phyloP scores from a whole-genome alignment of 2,113 vertebrate genomes.

The Corythoichthys haematopterus region DNA sequence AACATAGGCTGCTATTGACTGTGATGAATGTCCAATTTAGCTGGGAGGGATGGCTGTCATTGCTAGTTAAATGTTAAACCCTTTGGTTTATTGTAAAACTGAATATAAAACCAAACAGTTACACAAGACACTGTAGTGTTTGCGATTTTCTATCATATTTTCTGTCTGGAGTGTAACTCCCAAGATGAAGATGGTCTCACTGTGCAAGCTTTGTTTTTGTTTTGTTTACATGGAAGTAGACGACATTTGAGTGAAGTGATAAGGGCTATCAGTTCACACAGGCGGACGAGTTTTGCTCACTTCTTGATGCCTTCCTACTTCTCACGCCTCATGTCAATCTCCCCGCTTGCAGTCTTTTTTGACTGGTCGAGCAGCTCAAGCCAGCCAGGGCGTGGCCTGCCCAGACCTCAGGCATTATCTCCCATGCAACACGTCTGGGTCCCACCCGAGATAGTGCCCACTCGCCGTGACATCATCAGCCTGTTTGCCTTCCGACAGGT shows the following conservation, averaged over 20 bases:
- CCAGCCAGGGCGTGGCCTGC: constrained; percentile 55
- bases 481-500: constrained; percentile 63
- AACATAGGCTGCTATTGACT: no score
- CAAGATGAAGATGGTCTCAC: neutral
- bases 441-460: constrained; percentile 76
- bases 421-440: constrained; percentile 76
- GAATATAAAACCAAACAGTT: no score
- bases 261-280: constrained; percentile 51
- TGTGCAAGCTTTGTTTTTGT: neutral
- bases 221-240: constrained; percentile 21
- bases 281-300: constrained; percentile 2
- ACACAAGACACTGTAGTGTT: no score
- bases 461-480: constrained; percentile 68
- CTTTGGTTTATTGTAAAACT: no score
- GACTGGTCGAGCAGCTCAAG: constrained; percentile 27
- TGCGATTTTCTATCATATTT: neutral
- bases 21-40: no score
- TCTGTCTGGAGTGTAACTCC: neutral
- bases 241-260: constrained; percentile 33
- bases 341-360: constrained; percentile 16
- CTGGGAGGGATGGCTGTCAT: no score
- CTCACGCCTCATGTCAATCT: constrained; percentile 42
- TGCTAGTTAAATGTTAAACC: no score
- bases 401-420: constrained; percentile 72
- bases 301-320: constrained; percentile 18